Conservation (phyloP, 2,888 invertebrate genomes). For the Leptopilina myrica region DNA sequence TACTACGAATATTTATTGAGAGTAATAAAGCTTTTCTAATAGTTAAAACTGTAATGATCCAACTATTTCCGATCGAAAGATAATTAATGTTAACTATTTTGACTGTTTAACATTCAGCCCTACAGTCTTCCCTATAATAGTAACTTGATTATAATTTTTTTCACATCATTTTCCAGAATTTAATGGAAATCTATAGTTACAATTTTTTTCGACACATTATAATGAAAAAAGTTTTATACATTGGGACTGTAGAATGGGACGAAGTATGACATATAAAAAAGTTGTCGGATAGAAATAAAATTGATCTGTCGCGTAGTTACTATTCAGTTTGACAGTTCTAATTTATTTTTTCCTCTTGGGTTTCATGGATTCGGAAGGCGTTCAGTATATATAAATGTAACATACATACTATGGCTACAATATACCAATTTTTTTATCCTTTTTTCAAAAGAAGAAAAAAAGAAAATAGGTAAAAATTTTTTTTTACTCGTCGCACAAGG, state of each 20-base stretch:
- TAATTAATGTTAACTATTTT: too few species aligned
- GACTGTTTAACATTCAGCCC: too few species aligned
- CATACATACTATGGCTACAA: not conserved
- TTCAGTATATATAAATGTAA: not conserved
- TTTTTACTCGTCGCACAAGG: constrained; percentile 37
- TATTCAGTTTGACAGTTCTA: constrained; percentile 25
- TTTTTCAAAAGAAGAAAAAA: too few species aligned
- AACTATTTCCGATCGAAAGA: too few species aligned
- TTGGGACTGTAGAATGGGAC: not conserved
- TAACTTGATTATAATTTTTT: not conserved
- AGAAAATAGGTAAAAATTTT: not conserved
- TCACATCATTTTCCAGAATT: not conserved
- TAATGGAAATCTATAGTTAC: not conserved
- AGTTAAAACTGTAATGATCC: too few species aligned
- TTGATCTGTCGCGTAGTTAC: constrained; percentile 25
- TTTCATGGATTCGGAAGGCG: constrained; percentile 11
- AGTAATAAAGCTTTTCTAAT: too few species aligned
- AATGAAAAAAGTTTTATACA: not conserved
- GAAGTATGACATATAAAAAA: not conserved
- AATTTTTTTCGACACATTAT: constrained; percentile 1
- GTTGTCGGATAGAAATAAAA: constrained; percentile 5
- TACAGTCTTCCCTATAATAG: too few species aligned
- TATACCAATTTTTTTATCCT: not conserved
- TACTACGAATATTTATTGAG: too few species aligned
- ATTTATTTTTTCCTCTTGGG: constrained; percentile 30